Conservation (phyloP, 1,140 invertebrate species). For the Copidosoma floridanum region DNA sequence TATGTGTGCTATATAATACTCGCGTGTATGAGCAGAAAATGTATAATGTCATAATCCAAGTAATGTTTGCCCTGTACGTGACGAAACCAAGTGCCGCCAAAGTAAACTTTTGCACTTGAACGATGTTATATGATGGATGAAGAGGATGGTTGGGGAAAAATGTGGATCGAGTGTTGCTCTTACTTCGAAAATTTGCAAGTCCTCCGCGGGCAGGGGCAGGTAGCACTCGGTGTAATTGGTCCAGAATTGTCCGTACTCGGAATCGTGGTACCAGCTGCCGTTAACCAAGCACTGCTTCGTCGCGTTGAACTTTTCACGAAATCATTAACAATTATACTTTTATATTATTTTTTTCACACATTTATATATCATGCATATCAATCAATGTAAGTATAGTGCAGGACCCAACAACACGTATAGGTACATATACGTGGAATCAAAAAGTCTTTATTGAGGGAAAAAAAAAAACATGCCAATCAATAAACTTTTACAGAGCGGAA, state of each 20-base stretch:
- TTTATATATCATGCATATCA: no score
- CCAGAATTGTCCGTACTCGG: constrained; percentile 55
- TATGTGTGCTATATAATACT: no score
- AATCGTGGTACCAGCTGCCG: constrained; percentile 61
- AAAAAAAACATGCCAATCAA: no score
- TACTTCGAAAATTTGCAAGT: constrained; percentile 41
- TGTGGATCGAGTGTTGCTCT: not conserved
- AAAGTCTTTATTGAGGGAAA: no score
- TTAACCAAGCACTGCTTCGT: constrained; percentile 59
- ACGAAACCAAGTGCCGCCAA: not conserved
- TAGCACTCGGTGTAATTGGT: constrained; percentile 63
- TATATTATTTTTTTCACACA: not conserved
- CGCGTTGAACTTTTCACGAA: constrained; percentile 56
- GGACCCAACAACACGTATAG: no score
- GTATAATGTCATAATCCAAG: no score
- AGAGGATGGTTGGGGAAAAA: no score
- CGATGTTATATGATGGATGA: not conserved
- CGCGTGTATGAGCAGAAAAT: no score
- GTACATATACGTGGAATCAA: no score
- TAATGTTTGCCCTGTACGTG: not conserved
- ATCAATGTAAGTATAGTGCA: no score
- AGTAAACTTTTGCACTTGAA: not conserved
- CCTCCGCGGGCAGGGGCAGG: constrained; percentile 44
- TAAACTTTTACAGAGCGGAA: not conserved
- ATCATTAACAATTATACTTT: not conserved